A percentile compares a stretch with the other conserved stretches of the same genome.
Conservation (phyloP, 2,888 invertebrate species). For the Hydrotaea diabolus region DNA sequence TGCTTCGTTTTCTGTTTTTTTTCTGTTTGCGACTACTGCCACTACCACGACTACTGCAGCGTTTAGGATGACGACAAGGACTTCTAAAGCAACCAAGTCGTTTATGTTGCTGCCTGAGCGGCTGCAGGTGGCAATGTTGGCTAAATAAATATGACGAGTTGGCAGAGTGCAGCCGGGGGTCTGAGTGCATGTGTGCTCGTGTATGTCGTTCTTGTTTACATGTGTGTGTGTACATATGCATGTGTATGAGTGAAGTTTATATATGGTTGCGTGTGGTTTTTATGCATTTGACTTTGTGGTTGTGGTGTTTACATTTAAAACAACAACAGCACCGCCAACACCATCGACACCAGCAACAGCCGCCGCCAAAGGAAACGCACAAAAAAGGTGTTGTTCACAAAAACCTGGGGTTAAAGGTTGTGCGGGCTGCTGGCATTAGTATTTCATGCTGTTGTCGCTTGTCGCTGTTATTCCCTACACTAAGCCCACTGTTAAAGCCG, state of each 20-base stretch:
- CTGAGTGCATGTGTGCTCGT: constrained; percentile 13
- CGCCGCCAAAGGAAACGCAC: neutral
- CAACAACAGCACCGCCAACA: constrained; percentile 24
- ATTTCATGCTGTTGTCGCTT: constrained; percentile 3
- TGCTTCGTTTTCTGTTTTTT: neutral
- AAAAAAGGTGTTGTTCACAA: neutral
- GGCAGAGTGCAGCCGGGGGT: constrained; percentile 13
- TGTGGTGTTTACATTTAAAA: constrained; percentile 58
- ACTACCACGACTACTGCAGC: neutral
- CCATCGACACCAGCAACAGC: constrained; percentile 7
- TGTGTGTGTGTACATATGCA: constrained; percentile 47
- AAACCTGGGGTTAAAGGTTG: constrained; percentile 54
- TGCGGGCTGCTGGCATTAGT: constrained; percentile 22
- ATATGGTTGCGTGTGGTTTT: constrained; percentile 67
- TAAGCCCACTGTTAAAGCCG: constrained; percentile 60
- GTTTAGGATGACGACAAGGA: neutral
- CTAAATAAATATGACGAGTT: constrained; percentile 35
- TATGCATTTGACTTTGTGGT: constrained; percentile 69
- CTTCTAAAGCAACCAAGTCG: constrained; percentile 9
- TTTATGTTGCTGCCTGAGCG: neutral
- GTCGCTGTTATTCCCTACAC: neutral
- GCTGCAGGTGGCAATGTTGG: constrained; percentile 39
- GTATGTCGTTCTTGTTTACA: constrained; percentile 53
- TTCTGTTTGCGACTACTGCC: neutral
- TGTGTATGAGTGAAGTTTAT: constrained; percentile 51